Base-by-base conservation (phyloP, 2,113 vertebrate genomes). In the Suncus etruscus region DNA sequence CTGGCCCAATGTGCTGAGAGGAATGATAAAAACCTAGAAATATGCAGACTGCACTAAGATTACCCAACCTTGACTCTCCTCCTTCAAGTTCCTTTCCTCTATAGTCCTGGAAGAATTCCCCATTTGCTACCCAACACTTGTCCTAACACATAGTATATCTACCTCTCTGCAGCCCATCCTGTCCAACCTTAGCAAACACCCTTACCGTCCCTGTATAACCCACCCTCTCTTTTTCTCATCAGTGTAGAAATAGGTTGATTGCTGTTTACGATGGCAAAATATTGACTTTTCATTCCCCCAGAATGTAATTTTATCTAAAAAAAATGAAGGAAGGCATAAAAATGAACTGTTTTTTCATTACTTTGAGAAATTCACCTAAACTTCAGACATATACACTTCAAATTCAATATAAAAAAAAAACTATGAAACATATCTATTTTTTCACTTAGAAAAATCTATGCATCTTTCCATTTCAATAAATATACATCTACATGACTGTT, bases 381-480 rank as follows among this genome's bases (percentile, higher is more conserved):
- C 39, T 95, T 86, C 48, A 76, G 89, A 92, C 74, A 31, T 27
- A 72, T 50, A 24, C 31, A 73, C 77, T 90, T 72, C 76, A 83
- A 54, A 90, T 88, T 74, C 86, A 16, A 83, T 83, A 69, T 85
- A 63, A 31, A 47, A 94, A 94, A 92, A 22, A 90, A 82, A 58
- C 54, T 88, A 54, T 76, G 80, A 91, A 80, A 87, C 22, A 18
- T 51, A 78, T 79, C 72, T 90, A 81, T 94, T 92, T 94, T 92
- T 95, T 94, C 77, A 93, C 86, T 93, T 84, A 75, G 69, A 95
- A 61, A 95, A 93, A 94, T 84, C 83, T 70, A 65, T 68, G 82
- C 89, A 89, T 95, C 81, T 95, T 91, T 95, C 54, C 70, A 83
- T 86, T 92, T 95, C 93, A 94, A 90, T 90, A 96, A 93, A 92